Evolutionary conservation across 2,113 vertebrate species (phyloP).

Genomic region (Canis aureus): DNA sequence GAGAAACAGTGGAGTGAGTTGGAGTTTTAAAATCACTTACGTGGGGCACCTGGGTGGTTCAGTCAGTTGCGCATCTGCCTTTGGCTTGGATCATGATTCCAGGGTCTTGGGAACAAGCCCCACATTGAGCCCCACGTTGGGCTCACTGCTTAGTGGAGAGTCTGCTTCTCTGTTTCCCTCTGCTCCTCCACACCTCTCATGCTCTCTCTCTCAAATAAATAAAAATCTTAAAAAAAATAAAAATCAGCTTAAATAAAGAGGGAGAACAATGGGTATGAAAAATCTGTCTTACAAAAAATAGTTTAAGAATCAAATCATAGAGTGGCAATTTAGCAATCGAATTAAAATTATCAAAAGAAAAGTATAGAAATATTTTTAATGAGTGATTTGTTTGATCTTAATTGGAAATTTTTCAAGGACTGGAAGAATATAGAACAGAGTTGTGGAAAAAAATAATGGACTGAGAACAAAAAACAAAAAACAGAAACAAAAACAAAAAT

Average conservation of each 20-base stretch:
- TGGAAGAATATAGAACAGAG: not conserved
- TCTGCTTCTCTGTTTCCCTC: too few relatives aligned
- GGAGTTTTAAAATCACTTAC: conserved; percentile 26
- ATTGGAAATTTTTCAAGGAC: not conserved
- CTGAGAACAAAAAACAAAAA: not conserved
- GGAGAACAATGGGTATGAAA: not conserved
- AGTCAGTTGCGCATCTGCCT: too few relatives aligned
- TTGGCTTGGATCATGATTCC: too few relatives aligned
- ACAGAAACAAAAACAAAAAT: not conserved
- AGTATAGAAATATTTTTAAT: not conserved
- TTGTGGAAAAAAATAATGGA: not conserved
- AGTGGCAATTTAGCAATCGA: not conserved
- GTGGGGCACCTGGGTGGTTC: too few relatives aligned
- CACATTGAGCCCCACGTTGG: too few relatives aligned
- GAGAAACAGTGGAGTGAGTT: conserved; percentile 7
- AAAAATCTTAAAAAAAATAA: too few relatives aligned
- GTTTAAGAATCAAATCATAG: not conserved
- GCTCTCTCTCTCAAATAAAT: too few relatives aligned
- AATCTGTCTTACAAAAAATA: conserved; percentile 26
- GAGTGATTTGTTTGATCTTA: not conserved
- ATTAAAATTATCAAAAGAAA: conserved; percentile 32
- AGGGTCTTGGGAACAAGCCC: too few relatives aligned
- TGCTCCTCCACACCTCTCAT: too few relatives aligned
- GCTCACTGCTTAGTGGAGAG: too few relatives aligned
- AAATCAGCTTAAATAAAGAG: not conserved